Evolutionary conservation across 2,888 invertebrate genomes (phyloP), one percentile per base, ranked within the genome.

Genomic region (Ormia ochracea): DNA sequence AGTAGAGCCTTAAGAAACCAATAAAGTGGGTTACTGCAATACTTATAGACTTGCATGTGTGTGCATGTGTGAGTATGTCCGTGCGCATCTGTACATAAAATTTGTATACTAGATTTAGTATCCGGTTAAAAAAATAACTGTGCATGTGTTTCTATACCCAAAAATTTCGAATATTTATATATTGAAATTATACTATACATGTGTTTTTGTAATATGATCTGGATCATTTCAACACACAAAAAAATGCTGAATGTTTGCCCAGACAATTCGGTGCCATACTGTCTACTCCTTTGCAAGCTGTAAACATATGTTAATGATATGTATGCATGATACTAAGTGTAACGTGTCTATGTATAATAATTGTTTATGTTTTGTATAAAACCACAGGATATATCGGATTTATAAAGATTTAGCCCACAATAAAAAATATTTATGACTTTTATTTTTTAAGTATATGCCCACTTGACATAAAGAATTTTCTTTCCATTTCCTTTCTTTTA

Each of bases 171-270:
- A 65, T 58, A 59, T 50, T 10, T 26, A 31, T n/a, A n/a, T 21
- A 33, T 43, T 52, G 23, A 23, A 4, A 52, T 23, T 54, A 14
- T 21, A 33, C 17, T 19, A 56, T 48, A 61, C 66, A 69, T 68
- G 10, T 72, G 73, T 56, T 50, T 68, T 68, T 83, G 87, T 85
- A 87, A 87, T 78, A 59, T 81, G 84, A 87, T 85, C 81, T 65
- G 19, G 58, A 50, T 58, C 63, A 28, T 63, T 54, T 69, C 19
- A 56, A 65, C 43, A 59, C n/a, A n/a, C 14, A 36, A 52, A 38
- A 19, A 79, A 38, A 63, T 58, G 50, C 56, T 59, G 43, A 33
- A 38, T 23, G 21, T 36, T 38, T 28, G 59, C 31, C 19, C 52
- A 79, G 63, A 78, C 78, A 79, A 43, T 75, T 66, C 56, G 83